Evolutionary conservation across 2,113 vertebrate genomes (phyloP), one percentile per base, ranked within the genome.

Genomic region (Xyliphius kryptos): DNA sequence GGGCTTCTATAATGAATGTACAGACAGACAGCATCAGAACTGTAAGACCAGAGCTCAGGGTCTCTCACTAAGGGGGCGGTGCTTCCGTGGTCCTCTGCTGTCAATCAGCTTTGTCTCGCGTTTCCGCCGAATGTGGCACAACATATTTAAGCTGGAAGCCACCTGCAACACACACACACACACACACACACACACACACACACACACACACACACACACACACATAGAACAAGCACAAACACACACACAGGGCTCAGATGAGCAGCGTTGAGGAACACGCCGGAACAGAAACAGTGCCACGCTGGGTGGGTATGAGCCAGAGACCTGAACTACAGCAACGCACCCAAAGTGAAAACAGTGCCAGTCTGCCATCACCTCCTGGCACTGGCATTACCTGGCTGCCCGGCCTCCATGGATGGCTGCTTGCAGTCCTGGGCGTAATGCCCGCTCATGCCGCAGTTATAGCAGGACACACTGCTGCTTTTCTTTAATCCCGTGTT

Each of bases 351-450:
- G 13, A n/a, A 43, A 43, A 43, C 4, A 43, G 40, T 43, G 40
- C 40, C 40, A 12, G 40, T 43, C 40, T 12, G 40, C 40, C 63
- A 84, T 83, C 85, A 81, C 72, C 80, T 87, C 80, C 84, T 75
- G 80, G 73, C 81, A 82, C 79, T 82, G 56, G 67, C 82, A 85
- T 91, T 91, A 93, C 91, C 91, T 92, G 85, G 88, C 79, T 89
- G 89, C 80, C 74, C 85, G 80, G 90, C 85, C 73, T 93, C 91
- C 83, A 89, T 83, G 77, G 89, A 81, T 26, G 89, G 83, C 85
- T 93, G 91, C 80, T 92, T 93, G 87, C 91, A 93, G 80, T 93
- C 91, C 75, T 90, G 89, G 49, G 91, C 91, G 78, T 88, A 91
- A 81, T 93, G 91, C 37, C 91, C 91, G 79, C 87, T 90, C 69